Evolutionary conservation across 2,113 vertebrate species (phyloP), one percentile per base, ranked within the genome.

Genomic region (Passerina amoena): DNA sequence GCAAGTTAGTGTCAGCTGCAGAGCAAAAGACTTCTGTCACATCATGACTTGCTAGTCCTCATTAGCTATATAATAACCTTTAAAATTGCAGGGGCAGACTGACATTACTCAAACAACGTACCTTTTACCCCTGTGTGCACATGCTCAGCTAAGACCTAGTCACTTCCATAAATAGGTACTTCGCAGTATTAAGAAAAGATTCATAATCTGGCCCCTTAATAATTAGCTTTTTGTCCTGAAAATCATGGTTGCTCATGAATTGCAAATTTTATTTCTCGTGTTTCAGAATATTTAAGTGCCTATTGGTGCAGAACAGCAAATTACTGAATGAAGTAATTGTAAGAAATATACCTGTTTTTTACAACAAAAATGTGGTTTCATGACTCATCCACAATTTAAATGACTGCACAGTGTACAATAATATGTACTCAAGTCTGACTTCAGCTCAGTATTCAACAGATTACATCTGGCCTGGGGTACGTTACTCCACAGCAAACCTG

Each of bases 1-100:
- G 73, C 66, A 95, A 91, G 70, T 94, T 88, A 94, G 28, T 90
- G 77, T 86, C 91, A 95, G 81, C 57, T 85, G 65, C 87, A 91
- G 81, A 94, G 75, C 61, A 84, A 80, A 94, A 92, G 80, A 66
- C 19, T 79, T 87, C 59, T 91, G 84, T 91, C 71, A 86, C 90
- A 90, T 92, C 64, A 44, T 75, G 83, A 57, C 78, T 89, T 4
- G 1, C 53, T 82, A 63, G 38, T 92, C 63, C 72, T 94, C 66
- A 76, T 90, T 96, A 96, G 72, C 38, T 57, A 11, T 72, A 82
- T 72, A 85, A 84, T 83, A 95, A 82, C 48, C 70, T 79, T 92
- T 76, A 87, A 72, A 91, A 95, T 82, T 89, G 19, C 19, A 33
- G 42, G 31, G 78, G 61, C 37, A 95, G 57, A 47, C 50, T 85